Percentiles rank a stretch among this genome's conserved stretches.
Evolutionary conservation across 2,888 invertebrate species (phyloP).

Genomic region (Danaus chrysippus): DNA sequence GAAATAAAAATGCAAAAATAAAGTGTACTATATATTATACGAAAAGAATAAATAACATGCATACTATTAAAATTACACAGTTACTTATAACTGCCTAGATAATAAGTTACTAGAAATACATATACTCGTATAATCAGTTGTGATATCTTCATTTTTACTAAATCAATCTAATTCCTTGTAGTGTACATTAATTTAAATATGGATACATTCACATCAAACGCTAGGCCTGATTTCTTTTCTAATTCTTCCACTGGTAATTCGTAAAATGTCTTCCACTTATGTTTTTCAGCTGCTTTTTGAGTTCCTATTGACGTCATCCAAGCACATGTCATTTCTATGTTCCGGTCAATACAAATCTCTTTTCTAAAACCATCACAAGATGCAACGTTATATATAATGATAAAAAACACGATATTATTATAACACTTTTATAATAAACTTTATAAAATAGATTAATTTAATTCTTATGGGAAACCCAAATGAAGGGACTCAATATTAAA

Average conservation of each 20-base stretch:
- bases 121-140: too few relatives aligned
- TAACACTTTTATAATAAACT: background rate
- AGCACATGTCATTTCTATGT: constrained; percentile 39
- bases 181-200: constrained; percentile 41
- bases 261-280: constrained; percentile 39
- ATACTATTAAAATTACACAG: too few relatives aligned
- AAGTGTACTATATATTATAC: too few relatives aligned
- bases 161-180: constrained; percentile 18
- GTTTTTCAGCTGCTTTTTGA: constrained; percentile 39
- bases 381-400: background rate
- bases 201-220: constrained; percentile 35
- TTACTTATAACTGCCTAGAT: too few relatives aligned
- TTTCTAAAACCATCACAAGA: constrained; percentile 35
- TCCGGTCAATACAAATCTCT: constrained; percentile 39
- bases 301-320: constrained; percentile 41
- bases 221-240: constrained; percentile 30
- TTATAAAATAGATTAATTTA: too few relatives aligned
- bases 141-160: too few relatives aligned
- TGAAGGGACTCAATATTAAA: background rate
- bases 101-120: too few relatives aligned
- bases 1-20: too few relatives aligned
- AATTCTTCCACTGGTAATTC: constrained; percentile 38
- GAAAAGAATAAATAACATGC: too few relatives aligned
- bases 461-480: too few relatives aligned
- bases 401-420: background rate